These are phyloP conservation scores for Xerus inauris DNA, from an alignment of 2,113 vertebrate species.

Conservation along the genomic window DNA sequence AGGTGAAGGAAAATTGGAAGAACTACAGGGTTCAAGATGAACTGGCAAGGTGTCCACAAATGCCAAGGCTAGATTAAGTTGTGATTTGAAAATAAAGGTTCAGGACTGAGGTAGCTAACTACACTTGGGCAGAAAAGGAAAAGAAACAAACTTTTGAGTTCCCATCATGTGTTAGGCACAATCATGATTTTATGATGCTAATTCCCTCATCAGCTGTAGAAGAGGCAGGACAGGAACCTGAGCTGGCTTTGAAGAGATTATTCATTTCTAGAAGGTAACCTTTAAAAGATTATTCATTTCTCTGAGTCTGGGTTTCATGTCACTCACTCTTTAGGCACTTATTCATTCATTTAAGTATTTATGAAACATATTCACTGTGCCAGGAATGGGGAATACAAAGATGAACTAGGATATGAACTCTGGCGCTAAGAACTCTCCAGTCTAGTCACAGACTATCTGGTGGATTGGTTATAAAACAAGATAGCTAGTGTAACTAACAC, in stretches of 20 bases:
- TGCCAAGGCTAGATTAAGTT: background rate
- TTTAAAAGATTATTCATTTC: constrained; percentile 6
- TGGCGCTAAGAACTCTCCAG: background rate
- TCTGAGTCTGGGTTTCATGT: background rate
- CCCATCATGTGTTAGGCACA: background rate
- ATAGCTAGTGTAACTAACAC: background rate
- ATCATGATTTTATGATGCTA: background rate
- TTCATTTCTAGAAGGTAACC: constrained; percentile 27
- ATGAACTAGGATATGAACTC: background rate
- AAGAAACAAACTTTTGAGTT: background rate
- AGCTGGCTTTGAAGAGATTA: background rate
- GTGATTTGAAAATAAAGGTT: constrained; percentile 8
- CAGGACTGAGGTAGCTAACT: background rate
- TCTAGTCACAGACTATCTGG: background rate
- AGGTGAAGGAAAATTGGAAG: background rate
- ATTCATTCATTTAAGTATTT: background rate
- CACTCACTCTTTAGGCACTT: background rate
- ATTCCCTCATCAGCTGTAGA: background rate
- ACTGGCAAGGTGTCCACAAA: background rate
- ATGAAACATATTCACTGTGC: background rate
- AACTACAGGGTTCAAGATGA: background rate
- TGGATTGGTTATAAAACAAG: background rate
- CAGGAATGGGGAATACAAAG: background rate
- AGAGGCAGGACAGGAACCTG: background rate
- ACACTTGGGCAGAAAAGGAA: background rate